Evolutionary conservation across 2,113 vertebrate species (phyloP).

Genomic region (Thunnus thynnus): DNA sequence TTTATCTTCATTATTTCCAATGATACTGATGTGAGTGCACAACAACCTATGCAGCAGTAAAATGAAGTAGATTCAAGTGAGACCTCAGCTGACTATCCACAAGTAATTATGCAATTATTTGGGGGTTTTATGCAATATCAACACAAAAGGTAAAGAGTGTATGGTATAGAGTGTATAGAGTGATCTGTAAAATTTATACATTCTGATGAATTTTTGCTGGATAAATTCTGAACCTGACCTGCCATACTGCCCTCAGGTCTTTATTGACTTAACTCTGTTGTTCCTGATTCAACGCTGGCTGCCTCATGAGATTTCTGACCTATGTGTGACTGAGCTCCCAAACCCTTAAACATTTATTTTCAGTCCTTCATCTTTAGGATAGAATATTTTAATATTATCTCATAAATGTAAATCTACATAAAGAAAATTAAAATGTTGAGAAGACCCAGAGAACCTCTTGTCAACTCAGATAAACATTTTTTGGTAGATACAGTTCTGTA

Average conservation of each 20-base stretch:
- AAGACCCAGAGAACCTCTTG: background rate
- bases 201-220: background rate
- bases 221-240: slow-evolving; percentile 18
- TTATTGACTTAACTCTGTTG: slow-evolving; percentile 33
- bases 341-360: background rate
- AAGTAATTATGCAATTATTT: slow-evolving; percentile 3
- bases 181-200: background rate
- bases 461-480: slow-evolving; percentile 8
- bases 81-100: background rate
- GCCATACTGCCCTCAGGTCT: slow-evolving; percentile 5
- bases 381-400: background rate
- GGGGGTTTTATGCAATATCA: background rate
- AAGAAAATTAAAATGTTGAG: background rate
- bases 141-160: background rate
- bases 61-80: background rate
- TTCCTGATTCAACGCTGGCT: slow-evolving; percentile 25
- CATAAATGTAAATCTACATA: background rate
- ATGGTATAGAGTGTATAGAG: background rate
- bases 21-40: background rate
- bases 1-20: slow-evolving; percentile 29
- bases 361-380: background rate
- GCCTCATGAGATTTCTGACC: slow-evolving; percentile 1
- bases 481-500: background rate
- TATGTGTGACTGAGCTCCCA: background rate
- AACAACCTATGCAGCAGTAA: background rate